phyloP scores from a whole-genome alignment of 2,797 vertebrate genomes.

The Mormyrus proboscirostris region DNA sequence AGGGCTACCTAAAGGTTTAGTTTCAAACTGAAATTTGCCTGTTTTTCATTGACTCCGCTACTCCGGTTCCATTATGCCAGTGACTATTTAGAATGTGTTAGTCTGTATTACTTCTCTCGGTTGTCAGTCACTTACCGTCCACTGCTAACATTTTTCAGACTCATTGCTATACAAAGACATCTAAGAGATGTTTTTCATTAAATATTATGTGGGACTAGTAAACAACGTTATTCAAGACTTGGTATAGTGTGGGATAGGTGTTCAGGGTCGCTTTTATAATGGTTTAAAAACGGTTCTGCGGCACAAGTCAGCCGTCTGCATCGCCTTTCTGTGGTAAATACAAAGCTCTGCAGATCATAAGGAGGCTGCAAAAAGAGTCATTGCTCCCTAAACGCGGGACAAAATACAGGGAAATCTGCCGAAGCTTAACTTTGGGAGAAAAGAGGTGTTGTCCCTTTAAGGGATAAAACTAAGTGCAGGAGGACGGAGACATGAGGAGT shows the following conservation, averaged over 20 bases:
- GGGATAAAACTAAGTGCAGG: slow-evolving; percentile 46
- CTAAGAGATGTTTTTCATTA: background rate
- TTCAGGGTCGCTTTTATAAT: background rate
- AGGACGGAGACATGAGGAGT: slow-evolving; percentile 27
- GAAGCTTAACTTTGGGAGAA: slow-evolving; percentile 29
- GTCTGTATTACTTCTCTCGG: background rate
- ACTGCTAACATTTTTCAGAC: background rate
- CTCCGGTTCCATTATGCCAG: slow-evolving; percentile 29
- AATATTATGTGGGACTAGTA: background rate
- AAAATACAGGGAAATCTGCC: slow-evolving; percentile 38
- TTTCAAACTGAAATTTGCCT: slow-evolving; percentile 28
- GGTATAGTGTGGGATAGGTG: background rate
- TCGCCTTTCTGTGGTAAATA: background rate
- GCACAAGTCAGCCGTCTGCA: background rate
- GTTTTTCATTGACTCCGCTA: background rate
- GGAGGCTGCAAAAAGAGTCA: background rate
- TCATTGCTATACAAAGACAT: background rate
- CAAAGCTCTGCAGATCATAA: slow-evolving; percentile 28
- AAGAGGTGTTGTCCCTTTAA: slow-evolving; percentile 53
- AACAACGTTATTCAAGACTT: background rate
- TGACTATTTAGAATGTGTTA: slow-evolving; percentile 11
- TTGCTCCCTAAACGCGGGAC: slow-evolving; percentile 26
- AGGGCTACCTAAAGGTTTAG: background rate
- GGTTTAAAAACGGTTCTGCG: background rate
- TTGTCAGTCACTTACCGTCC: background rate